phyloP scores from a whole-genome alignment of 2,113 vertebrate genomes.

The Alethe diademata region DNA sequence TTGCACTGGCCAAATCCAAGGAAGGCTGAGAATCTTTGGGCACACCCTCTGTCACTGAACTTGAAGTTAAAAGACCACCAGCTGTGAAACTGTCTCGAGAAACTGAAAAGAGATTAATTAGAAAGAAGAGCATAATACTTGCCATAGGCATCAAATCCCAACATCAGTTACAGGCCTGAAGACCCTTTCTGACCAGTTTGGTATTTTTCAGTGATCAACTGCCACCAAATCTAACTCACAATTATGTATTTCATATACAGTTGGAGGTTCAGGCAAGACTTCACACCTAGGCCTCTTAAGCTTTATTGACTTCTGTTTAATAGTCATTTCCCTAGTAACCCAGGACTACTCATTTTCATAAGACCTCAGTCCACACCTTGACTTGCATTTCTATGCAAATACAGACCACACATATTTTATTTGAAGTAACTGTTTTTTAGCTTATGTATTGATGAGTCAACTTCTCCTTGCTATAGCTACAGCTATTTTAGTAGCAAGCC shows the following conservation, averaged over 20 bases:
- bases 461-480: background rate
- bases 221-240: background rate
- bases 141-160: background rate
- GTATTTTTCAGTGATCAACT: background rate
- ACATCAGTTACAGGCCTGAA: background rate
- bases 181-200: background rate
- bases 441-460: background rate
- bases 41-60: constrained; percentile 79
- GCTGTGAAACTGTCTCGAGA: constrained; percentile 72
- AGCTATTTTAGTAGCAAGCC: background rate
- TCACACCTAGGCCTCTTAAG: background rate
- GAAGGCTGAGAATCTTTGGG: constrained; percentile 93
- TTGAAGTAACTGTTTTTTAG: background rate
- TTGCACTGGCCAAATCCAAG: constrained; percentile 95
- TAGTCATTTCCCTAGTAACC: background rate
- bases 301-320: background rate
- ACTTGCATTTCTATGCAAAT: background rate
- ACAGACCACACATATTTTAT: background rate
- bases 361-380: background rate
- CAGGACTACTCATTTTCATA: background rate
- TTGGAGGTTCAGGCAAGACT: background rate
- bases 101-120: constrained; percentile 63
- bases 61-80: constrained; percentile 84
- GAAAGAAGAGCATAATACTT: background rate
- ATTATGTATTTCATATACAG: background rate